A percentile compares a stretch with the other conserved stretches of the same genome.
These are phyloP conservation scores for Allolobophora icterica DNA, from an alignment of 2,888 invertebrate genomes.

Conservation along the genomic window DNA sequence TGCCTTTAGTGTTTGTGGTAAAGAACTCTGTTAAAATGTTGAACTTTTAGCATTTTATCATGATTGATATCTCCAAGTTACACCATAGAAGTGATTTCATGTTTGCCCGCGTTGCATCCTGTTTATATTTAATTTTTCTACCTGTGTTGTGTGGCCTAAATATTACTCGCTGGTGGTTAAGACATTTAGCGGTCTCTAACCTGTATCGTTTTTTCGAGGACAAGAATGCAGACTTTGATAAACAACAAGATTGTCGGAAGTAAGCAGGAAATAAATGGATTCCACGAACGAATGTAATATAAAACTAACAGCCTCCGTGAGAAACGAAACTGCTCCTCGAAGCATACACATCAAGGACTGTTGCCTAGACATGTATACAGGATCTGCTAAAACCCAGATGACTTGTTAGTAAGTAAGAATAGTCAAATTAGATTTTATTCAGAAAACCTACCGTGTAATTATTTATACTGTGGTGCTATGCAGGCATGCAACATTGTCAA, in stretches of 20 bases:
- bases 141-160: no score
- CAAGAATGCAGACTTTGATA: neutral
- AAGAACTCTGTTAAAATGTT: no score
- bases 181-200: neutral
- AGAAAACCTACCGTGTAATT: neutral
- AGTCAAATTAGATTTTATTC: neutral
- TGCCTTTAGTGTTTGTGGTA: no score
- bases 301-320: neutral
- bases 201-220: neutral
- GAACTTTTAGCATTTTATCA: no score
- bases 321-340: neutral
- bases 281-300: neutral
- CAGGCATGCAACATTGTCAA: neutral
- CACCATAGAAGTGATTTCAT: no score
- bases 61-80: no score
- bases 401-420: neutral
- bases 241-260: neutral
- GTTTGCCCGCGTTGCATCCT: no score
- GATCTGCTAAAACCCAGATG: neutral
- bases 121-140: no score
- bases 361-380: neutral
- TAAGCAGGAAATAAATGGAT: neutral
- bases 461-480: no score
- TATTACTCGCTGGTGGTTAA: neutral
- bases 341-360: neutral